Conservation (phyloP, 2,113 vertebrate genomes). For the Aegypius monachus region DNA sequence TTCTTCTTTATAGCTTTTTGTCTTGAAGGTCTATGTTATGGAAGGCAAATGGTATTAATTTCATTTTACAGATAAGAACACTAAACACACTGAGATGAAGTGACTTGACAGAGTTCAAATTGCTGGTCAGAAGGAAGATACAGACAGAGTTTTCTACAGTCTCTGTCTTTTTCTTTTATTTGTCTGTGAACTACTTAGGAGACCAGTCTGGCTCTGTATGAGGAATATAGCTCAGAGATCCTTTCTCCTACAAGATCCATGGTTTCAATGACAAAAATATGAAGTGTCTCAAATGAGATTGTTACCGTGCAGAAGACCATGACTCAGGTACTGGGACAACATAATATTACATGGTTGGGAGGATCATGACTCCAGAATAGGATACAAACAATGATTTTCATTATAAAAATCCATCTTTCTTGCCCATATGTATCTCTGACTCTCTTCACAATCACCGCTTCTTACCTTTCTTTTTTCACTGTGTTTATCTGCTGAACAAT, state of each 20-base stretch:
- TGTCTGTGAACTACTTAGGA: background rate
- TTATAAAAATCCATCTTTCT: background rate
- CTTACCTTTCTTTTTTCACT: background rate
- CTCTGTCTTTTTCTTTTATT: background rate
- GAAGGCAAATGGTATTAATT: background rate
- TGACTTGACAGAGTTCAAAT: background rate
- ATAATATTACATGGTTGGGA: background rate
- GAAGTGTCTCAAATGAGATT: background rate
- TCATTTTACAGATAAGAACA: background rate
- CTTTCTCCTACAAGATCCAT: background rate
- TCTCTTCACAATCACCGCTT: background rate
- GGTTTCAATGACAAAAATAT: background rate
- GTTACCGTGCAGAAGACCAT: background rate
- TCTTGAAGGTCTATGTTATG: background rate
- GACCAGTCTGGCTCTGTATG: background rate
- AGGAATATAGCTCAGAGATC: background rate
- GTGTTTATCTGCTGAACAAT: background rate
- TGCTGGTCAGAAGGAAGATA: background rate
- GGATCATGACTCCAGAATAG: background rate
- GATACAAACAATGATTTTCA: background rate
- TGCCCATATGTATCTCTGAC: background rate
- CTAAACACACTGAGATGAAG: background rate
- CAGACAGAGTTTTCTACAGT: background rate
- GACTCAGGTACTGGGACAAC: background rate
- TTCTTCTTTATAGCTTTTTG: background rate